Percentiles rank a stretch among this genome's conserved stretches.
These are phyloP conservation scores for Cybosia mesomella DNA, from an alignment of 2,888 invertebrate species.

Conservation along the genomic window DNA sequence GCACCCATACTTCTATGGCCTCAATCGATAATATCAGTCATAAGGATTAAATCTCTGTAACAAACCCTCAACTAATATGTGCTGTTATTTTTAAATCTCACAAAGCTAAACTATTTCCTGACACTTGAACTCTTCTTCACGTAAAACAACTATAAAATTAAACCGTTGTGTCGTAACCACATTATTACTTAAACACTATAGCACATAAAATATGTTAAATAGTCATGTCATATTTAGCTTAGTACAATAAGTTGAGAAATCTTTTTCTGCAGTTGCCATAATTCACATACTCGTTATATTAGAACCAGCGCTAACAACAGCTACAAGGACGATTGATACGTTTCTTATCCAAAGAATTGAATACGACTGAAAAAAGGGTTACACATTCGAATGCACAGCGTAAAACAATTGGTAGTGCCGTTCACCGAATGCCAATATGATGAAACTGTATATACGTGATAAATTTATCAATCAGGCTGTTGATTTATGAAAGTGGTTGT, in stretches of 20 bases:
- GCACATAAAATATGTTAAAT: neutral
- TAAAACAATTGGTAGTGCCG: slow-evolving; percentile 57
- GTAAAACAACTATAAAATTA: neutral
- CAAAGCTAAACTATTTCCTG: neutral
- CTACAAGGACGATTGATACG: slow-evolving; percentile 39
- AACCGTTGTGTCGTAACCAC: neutral
- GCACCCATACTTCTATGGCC: too few species aligned
- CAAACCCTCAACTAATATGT: neutral
- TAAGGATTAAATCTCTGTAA: too few species aligned
- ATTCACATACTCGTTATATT: slow-evolving; percentile 25
- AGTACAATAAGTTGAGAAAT: neutral
- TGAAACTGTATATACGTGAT: slow-evolving; percentile 76
- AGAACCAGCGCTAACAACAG: slow-evolving; percentile 30
- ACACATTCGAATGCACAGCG: slow-evolving; percentile 64
- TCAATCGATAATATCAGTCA: too few species aligned
- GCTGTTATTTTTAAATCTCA: neutral
- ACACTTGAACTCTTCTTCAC: neutral
- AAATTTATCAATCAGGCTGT: slow-evolving; percentile 71
- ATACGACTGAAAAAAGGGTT: slow-evolving; percentile 57
- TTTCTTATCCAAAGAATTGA: slow-evolving; percentile 51
- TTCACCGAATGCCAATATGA: slow-evolving; percentile 66
- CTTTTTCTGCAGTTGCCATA: slow-evolving; percentile 15
- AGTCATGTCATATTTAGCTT: neutral
- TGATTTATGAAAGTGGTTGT: slow-evolving; percentile 75
- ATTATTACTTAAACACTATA: neutral